phyloP scores from a whole-genome alignment of 2,888 invertebrate species.

The Plagodis pulveraria region DNA sequence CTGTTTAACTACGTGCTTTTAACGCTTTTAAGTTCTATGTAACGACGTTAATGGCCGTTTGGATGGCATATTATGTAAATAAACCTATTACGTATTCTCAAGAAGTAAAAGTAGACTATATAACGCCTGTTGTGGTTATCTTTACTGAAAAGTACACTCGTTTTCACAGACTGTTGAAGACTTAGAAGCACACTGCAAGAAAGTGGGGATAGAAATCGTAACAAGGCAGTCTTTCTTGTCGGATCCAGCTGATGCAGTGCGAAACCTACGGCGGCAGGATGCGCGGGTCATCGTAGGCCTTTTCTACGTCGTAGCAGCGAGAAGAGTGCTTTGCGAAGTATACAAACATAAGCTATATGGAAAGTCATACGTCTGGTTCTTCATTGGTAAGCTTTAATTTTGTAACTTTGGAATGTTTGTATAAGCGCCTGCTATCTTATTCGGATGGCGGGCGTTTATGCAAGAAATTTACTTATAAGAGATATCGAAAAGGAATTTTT shows the following conservation, averaged over 20 bases:
- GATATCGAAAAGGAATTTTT: no score
- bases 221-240: conserved; percentile 98
- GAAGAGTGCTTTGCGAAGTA: conserved; percentile 98
- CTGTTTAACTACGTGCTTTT: conserved; percentile 19
- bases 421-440: no score
- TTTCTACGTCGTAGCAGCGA: conserved; percentile 98
- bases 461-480: no score
- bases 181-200: conserved; percentile 96
- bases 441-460: no score
- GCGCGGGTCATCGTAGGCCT: conserved; percentile 99
- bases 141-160: background rate
- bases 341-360: conserved; percentile 97
- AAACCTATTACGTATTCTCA: conserved; percentile 1
- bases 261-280: conserved; percentile 97
- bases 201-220: conserved; percentile 96
- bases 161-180: conserved; percentile 96
- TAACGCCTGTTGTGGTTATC: background rate
- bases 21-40: conserved; percentile 16
- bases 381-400: conserved; percentile 90
- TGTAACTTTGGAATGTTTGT: background rate
- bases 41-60: conserved; percentile 11
- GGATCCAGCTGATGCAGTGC: conserved; percentile 98
- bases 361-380: conserved; percentile 99
- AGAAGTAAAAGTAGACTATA: background rate
- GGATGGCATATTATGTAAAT: conserved; percentile 15